These are phyloP conservation scores for Amia ocellicauda DNA, from an alignment of 2,113 vertebrate species.

Conservation along the genomic window DNA sequence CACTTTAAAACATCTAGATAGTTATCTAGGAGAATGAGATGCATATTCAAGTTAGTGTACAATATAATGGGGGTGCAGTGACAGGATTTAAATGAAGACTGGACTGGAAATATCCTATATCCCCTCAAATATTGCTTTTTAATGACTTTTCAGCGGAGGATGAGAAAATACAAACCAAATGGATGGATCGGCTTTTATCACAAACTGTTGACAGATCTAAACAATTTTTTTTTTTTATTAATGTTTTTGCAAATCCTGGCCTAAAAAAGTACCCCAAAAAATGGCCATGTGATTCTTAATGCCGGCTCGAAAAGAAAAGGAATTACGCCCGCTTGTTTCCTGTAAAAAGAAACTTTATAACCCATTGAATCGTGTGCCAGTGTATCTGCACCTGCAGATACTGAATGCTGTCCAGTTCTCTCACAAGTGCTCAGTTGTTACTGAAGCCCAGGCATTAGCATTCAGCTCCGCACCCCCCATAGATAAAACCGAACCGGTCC, in stretches of 20 bases:
- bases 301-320: neutral
- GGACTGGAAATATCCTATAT: too few relatives aligned
- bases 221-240: too few relatives aligned
- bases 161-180: neutral
- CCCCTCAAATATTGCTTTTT: too few relatives aligned
- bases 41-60: too few relatives aligned
- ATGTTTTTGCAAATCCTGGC: too few relatives aligned
- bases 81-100: too few relatives aligned
- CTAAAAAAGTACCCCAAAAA: neutral
- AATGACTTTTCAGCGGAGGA: neutral
- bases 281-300: slow-evolving; percentile 7
- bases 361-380: slow-evolving; percentile 16
- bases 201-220: too few relatives aligned
- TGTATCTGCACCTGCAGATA: slow-evolving; percentile 55
- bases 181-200: neutral
- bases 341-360: slow-evolving; percentile 7
- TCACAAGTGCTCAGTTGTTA: slow-evolving; percentile 32
- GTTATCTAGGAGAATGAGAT: too few relatives aligned
- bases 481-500: too few relatives aligned
- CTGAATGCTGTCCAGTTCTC: slow-evolving; percentile 53
- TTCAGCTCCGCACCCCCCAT: slow-evolving; percentile 41
- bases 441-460: slow-evolving; percentile 48
- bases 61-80: too few relatives aligned
- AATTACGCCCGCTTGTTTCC: slow-evolving; percentile 9
- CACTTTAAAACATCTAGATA: too few relatives aligned